Conservation (phyloP, 53 echinoderm and acorn worm species). For the Luidia sarsii region DNA sequence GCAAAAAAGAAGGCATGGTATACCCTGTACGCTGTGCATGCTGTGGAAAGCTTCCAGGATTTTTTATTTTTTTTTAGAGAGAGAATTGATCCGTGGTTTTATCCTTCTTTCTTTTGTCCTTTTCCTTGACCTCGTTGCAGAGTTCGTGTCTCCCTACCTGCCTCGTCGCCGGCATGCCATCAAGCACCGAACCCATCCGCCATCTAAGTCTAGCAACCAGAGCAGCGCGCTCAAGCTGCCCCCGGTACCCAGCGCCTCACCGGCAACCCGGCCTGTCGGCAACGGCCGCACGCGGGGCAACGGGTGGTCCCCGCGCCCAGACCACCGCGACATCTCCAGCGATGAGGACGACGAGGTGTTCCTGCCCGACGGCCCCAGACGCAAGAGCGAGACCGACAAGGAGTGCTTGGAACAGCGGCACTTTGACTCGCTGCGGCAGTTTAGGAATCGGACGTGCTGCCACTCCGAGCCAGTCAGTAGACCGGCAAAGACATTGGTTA, state of each 20-base stretch:
- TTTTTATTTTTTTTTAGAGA: too few species aligned
- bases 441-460: not conserved
- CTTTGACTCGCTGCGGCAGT: not conserved
- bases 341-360: slow-evolving; percentile 25
- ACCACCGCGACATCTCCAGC: not conserved
- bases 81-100: too few species aligned
- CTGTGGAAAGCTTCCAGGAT: too few species aligned
- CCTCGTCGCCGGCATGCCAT: not conserved
- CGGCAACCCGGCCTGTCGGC: not conserved
- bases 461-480: slow-evolving; percentile 6
- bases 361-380: not conserved
- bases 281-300: too few species aligned
- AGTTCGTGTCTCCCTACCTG: slow-evolving; percentile 36
- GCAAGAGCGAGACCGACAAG: slow-evolving; percentile 48
- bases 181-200: too few species aligned
- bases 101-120: too few species aligned
- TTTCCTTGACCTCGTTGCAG: not conserved
- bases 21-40: too few species aligned
- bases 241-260: not conserved
- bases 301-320: too few species aligned
- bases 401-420: slow-evolving; percentile 32
- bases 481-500: too few species aligned
- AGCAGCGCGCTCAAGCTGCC: slow-evolving; percentile 15
- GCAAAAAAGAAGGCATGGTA: too few species aligned
- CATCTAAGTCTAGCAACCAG: slow-evolving; percentile 6